These are phyloP conservation scores for Colletes gigas DNA, from an alignment of 1,140 invertebrate genomes.

Conservation along the genomic window DNA sequence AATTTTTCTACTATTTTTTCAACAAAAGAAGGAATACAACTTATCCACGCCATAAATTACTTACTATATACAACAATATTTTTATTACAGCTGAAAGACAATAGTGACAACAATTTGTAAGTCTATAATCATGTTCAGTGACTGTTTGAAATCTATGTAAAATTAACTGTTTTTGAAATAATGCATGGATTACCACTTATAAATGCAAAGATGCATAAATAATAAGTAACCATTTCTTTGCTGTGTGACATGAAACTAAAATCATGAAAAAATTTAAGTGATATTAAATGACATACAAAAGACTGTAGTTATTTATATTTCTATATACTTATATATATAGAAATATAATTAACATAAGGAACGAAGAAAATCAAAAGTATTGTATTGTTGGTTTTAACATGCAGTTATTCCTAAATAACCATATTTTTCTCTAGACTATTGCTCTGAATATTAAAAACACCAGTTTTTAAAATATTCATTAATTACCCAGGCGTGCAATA, in stretches of 20 bases:
- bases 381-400: no score
- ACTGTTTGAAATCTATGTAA: background rate
- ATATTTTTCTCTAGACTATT: no score
- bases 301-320: background rate
- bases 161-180: background rate
- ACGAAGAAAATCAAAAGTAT: background rate
- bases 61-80: conserved; percentile 27
- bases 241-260: background rate
- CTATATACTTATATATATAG: background rate
- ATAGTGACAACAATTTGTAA: conserved; percentile 64
- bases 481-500: no score
- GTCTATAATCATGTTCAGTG: conserved; percentile 32
- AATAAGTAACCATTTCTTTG: background rate
- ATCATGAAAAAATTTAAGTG: background rate
- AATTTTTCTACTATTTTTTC: no score
- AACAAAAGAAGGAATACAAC: no score
- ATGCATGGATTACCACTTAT: background rate
- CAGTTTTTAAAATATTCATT: no score
- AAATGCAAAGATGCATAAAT: background rate
- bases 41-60: background rate
- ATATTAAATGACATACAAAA: background rate
- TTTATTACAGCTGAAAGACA: conserved; percentile 71
- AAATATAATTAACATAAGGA: background rate
- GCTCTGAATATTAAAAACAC: no score
- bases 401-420: no score